Evolutionary conservation across 1,140 invertebrate species (phyloP).

Genomic region (Tetraneura akinire): DNA sequence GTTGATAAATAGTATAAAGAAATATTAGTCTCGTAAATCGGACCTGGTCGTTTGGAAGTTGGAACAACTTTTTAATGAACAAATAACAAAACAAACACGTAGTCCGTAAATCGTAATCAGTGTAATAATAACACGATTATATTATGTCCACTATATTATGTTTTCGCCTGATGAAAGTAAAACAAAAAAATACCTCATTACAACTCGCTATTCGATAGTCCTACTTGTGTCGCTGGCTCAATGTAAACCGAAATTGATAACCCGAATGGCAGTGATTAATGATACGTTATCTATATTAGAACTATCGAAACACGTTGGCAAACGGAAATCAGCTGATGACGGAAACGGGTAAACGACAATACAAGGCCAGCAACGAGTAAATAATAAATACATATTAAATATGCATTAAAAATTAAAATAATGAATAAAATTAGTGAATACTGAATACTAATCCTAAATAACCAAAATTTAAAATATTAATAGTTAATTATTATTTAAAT

Average conservation of each 20-base stretch:
- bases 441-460: no score
- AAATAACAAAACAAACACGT: neutral
- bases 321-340: slow-evolving; percentile 15
- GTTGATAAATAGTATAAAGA: neutral
- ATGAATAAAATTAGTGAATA: no score
- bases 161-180: neutral
- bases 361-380: no score
- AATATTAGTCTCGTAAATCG: neutral
- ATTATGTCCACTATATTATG: neutral
- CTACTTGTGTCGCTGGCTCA: neutral
- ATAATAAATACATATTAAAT: no score
- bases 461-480: no score
- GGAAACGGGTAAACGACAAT: no score
- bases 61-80: no score
- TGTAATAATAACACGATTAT: neutral
- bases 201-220: neutral
- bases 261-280: neutral
- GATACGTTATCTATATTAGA: neutral
- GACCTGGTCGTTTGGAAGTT: neutral
- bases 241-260: neutral
- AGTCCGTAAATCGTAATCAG: no score
- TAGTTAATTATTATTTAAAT: no score
- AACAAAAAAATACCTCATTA: neutral
- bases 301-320: slow-evolving; percentile 13
- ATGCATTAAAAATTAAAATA: no score